Evolutionary conservation across 2,113 vertebrate species (phyloP).

Genomic region (Cranoglanis bouderius): DNA sequence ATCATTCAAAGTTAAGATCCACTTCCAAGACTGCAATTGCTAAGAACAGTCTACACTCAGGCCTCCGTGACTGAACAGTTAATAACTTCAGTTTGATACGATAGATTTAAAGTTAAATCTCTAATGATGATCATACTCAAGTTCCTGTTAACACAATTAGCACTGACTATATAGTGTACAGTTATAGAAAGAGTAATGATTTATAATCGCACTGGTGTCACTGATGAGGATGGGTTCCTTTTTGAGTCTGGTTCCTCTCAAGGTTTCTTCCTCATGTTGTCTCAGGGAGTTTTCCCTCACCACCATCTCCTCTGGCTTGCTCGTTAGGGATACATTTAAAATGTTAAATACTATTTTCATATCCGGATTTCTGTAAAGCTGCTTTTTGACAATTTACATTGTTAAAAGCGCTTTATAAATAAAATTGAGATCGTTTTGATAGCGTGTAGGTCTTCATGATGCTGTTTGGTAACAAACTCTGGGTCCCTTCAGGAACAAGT

Average conservation of each 20-base stretch:
- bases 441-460: neutral
- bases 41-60: neutral
- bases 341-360: too few relatives aligned
- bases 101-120: too few relatives aligned
- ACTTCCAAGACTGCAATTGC: neutral
- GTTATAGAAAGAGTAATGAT: neutral
- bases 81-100: neutral
- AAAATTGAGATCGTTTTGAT: neutral
- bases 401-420: neutral
- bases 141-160: too few relatives aligned
- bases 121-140: too few relatives aligned
- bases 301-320: too few relatives aligned
- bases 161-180: too few relatives aligned
- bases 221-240: neutral
- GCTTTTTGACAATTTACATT: neutral
- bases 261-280: neutral
- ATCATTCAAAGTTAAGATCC: too few relatives aligned
- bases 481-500: neutral
- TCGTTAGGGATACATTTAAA: neutral
- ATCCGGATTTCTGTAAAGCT: too few relatives aligned
- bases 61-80: neutral
- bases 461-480: neutral
- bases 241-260: too few relatives aligned
- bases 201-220: neutral
- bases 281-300: neutral